Conservation (phyloP, 2,113 vertebrate species). For the Arizona elegans region DNA sequence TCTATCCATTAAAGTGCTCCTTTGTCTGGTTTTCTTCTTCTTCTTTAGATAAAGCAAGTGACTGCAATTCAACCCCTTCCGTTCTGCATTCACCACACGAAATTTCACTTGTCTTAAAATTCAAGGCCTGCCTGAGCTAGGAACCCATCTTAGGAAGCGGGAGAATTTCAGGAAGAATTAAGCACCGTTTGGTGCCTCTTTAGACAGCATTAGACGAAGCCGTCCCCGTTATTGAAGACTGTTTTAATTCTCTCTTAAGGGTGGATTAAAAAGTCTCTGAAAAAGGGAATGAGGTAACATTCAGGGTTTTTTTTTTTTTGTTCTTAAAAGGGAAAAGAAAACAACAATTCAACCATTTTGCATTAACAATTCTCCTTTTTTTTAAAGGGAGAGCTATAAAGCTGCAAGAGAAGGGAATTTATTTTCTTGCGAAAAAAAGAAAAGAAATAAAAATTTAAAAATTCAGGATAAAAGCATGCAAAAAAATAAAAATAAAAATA, state of each 20-base stretch:
- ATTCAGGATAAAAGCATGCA: conserved; percentile 32
- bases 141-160: neutral
- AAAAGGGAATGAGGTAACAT: conserved; percentile 73
- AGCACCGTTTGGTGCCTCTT: conserved; percentile 65
- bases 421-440: conserved; percentile 39
- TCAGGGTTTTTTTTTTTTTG: conserved; percentile 24
- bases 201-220: conserved; percentile 71
- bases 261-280: conserved; percentile 67
- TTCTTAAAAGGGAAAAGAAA: conserved; percentile 47
- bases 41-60: conserved; percentile 44
- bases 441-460: neutral
- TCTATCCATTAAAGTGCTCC: conserved; percentile 54
- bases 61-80: conserved; percentile 39
- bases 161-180: conserved; percentile 49
- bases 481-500: neutral
- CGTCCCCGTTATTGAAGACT: conserved; percentile 61
- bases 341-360: conserved; percentile 5
- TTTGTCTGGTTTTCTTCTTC: conserved; percentile 23
- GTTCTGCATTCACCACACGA: conserved; percentile 40
- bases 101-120: conserved; percentile 47
- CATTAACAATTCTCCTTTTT: conserved; percentile 66
- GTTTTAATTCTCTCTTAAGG: conserved; percentile 57
- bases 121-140: conserved; percentile 59
- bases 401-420: conserved; percentile 48
- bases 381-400: conserved; percentile 56